Evolutionary conservation across 2,888 invertebrate genomes (phyloP).

Genomic region (Phengaris arion): DNA sequence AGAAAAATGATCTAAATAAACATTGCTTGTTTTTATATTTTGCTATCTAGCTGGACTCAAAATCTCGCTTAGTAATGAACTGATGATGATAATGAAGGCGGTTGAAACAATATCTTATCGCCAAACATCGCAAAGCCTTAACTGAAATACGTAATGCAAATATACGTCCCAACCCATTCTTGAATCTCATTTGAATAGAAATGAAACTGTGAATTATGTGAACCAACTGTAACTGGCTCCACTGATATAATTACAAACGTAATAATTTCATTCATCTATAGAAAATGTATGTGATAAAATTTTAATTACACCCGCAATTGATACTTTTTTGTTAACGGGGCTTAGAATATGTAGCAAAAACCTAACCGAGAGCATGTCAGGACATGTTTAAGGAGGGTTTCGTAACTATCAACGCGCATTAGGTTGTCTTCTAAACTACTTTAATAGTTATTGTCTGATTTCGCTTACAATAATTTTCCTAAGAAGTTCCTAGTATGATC

Average conservation of each 20-base stretch:
- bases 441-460: too few species aligned
- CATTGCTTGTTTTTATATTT: too few species aligned
- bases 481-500: too few species aligned
- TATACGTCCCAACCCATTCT: slow-evolving; percentile 27
- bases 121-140: not conserved
- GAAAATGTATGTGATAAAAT: not conserved
- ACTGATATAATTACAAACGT: slow-evolving; percentile 15
- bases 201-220: slow-evolving; percentile 28
- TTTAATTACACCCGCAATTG: not conserved
- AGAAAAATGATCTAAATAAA: too few species aligned
- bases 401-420: too few species aligned
- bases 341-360: too few species aligned
- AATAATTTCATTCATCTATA: not conserved
- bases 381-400: too few species aligned
- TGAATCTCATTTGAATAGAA: slow-evolving; percentile 29
- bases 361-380: too few species aligned
- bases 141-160: slow-evolving; percentile 28
- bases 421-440: too few species aligned
- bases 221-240: slow-evolving; percentile 14
- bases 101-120: slow-evolving; percentile 18
- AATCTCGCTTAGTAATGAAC: not conserved
- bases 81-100: not conserved
- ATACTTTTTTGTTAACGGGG: too few species aligned
- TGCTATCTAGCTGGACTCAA: not conserved
- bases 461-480: too few species aligned